phyloP scores from a whole-genome alignment of 2,797 vertebrate species.

The Moxostoma hubbsi region DNA sequence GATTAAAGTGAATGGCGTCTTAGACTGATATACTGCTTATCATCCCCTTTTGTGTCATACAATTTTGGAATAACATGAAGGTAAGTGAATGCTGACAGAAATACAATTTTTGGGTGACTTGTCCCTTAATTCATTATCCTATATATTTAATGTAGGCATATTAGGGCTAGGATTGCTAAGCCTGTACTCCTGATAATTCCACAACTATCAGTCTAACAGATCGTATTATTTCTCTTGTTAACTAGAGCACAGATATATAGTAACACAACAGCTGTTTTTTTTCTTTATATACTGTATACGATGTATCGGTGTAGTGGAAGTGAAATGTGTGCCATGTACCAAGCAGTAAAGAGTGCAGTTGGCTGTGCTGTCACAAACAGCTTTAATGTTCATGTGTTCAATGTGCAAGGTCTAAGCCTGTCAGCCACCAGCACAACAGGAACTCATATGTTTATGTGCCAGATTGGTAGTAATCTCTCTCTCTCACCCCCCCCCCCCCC shows the following conservation, averaged over 20 bases:
- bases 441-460: slow-evolving; percentile 53
- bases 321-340: slow-evolving; percentile 46
- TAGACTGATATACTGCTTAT: too few species aligned
- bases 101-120: too few species aligned
- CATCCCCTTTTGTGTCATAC: too few species aligned
- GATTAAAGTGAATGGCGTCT: too few species aligned
- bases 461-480: slow-evolving; percentile 51
- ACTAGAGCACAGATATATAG: slow-evolving; percentile 26
- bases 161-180: neutral
- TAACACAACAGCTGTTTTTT: slow-evolving; percentile 35
- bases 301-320: slow-evolving; percentile 14
- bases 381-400: slow-evolving; percentile 60
- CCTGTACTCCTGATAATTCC: slow-evolving; percentile 6
- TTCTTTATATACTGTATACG: neutral
- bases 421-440: slow-evolving; percentile 60
- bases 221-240: slow-evolving; percentile 19
- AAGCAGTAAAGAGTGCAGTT: slow-evolving; percentile 57
- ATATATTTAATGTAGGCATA: neutral
- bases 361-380: slow-evolving; percentile 57
- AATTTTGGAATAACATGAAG: too few species aligned
- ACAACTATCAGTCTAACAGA: slow-evolving; percentile 22
- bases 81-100: too few species aligned
- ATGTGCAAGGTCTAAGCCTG: slow-evolving; percentile 58
- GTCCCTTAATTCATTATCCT: too few species aligned
- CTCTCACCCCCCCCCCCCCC: too few species aligned